These are phyloP conservation scores for Upupa epops DNA, from an alignment of 2,113 vertebrate species.

Conservation along the genomic window DNA sequence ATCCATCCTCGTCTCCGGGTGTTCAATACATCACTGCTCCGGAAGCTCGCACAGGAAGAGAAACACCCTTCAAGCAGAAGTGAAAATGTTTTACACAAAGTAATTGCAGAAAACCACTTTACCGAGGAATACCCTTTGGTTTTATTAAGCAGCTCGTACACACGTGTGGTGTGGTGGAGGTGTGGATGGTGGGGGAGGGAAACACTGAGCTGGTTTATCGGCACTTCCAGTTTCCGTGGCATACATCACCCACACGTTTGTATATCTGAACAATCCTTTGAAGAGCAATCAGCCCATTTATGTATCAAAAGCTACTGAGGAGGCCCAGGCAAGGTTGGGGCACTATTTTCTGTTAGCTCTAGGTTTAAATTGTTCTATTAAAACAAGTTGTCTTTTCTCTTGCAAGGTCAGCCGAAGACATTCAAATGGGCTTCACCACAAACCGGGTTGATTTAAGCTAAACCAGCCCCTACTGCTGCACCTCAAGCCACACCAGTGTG, in stretches of 20 bases:
- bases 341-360: neutral
- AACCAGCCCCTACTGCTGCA: neutral
- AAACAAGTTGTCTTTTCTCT: neutral
- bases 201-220: neutral
- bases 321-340: neutral
- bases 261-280: constrained; percentile 11
- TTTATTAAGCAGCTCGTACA: neutral
- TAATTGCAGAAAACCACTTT: constrained; percentile 51
- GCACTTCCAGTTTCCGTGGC: neutral
- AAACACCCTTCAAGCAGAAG: constrained; percentile 19
- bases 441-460: neutral
- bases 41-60: neutral
- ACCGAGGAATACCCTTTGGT: constrained; percentile 63
- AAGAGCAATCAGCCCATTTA: neutral
- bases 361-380: neutral
- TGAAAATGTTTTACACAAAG: constrained; percentile 36
- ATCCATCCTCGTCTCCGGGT: accelerated
- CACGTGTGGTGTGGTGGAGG: neutral
- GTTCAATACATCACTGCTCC: neutral
- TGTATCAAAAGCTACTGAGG: neutral
- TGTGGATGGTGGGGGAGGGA: neutral
- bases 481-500: neutral
- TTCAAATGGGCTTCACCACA: neutral
- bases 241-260: neutral
- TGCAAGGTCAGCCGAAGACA: neutral